Evolutionary conservation across 2,888 invertebrate species (phyloP).

Genomic region (Clunio marinus): DNA sequence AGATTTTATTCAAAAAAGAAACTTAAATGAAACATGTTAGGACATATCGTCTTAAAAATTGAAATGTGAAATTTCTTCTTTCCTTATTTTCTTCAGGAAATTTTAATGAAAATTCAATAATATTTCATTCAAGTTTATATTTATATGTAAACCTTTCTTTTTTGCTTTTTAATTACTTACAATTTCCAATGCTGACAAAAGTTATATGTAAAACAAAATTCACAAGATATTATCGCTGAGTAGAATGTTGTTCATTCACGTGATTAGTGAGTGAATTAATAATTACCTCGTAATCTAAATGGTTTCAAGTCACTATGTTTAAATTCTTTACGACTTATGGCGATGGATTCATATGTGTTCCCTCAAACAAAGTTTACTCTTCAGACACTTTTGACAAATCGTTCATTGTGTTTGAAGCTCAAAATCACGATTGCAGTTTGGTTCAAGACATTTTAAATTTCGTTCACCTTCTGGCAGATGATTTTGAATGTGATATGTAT

Average conservation of each 20-base stretch:
- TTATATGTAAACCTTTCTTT: no score
- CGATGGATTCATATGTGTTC: conserved; percentile 42
- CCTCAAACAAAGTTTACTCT: conserved; percentile 42
- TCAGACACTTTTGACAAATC: conserved; percentile 42
- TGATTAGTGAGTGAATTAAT: conserved; percentile 42
- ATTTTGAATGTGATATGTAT: conserved; percentile 43
- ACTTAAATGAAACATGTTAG: background rate
- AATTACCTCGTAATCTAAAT: conserved; percentile 40
- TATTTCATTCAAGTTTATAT: no score
- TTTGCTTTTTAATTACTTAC: no score
- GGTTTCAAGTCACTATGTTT: conserved; percentile 41
- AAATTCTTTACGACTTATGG: conserved; percentile 41
- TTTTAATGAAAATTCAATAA: no score
- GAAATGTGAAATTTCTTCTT: conserved; percentile 41
- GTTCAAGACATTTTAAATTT: conserved; percentile 41
- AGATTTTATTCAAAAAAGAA: no score
- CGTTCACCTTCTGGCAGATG: conserved; percentile 42
- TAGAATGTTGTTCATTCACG: conserved; percentile 42
- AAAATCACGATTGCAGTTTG: conserved; percentile 41
- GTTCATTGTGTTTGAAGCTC: conserved; percentile 42
- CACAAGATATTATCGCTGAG: conserved; percentile 41
- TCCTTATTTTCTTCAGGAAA: conserved; percentile 39
- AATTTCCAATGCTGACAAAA: background rate
- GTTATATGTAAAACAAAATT: conserved; percentile 40
- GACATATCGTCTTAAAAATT: background rate